Conservation (phyloP, 30 jellyfish, hydroid and myxozoan genomes). For the Hydractinia symbiolongicarpus region DNA sequence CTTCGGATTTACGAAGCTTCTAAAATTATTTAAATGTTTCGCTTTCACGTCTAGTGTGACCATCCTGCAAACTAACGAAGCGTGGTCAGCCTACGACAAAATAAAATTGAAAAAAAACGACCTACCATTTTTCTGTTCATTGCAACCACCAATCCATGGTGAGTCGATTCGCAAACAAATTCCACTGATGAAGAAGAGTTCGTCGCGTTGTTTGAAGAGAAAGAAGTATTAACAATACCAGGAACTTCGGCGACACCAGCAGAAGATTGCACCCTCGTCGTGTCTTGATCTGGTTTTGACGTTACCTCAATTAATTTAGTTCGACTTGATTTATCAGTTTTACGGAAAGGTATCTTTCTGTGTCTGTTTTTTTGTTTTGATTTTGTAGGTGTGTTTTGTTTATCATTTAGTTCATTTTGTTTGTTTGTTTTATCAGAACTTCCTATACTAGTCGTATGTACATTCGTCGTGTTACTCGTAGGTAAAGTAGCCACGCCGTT, state of each 20-base stretch:
- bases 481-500: neutral
- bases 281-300: neutral
- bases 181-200: slow-evolving; percentile 34
- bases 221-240: neutral
- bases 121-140: slow-evolving; percentile 89
- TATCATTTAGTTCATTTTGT: neutral
- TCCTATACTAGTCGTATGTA: neutral
- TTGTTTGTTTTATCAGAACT: neutral
- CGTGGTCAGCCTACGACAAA: too few relatives aligned
- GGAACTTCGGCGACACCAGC: slow-evolving; percentile 3
- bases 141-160: slow-evolving; percentile 44
- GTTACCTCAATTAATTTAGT: neutral
- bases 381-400: slow-evolving; percentile 1
- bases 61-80: too few relatives aligned
- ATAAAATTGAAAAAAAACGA: neutral
- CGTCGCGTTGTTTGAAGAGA: neutral
- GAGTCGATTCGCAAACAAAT: slow-evolving; percentile 20
- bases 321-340: neutral
- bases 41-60: too few relatives aligned
- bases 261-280: neutral
- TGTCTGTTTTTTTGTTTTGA: neutral
- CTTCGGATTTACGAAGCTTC: too few relatives aligned
- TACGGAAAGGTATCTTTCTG: slow-evolving; percentile 4
- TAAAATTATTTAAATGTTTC: too few relatives aligned
- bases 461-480: neutral